A percentile compares a stretch with the other conserved stretches of the same genome.
These are phyloP conservation scores for Telenomus remus DNA, from an alignment of 1,140 invertebrate species.

Conservation along the genomic window DNA sequence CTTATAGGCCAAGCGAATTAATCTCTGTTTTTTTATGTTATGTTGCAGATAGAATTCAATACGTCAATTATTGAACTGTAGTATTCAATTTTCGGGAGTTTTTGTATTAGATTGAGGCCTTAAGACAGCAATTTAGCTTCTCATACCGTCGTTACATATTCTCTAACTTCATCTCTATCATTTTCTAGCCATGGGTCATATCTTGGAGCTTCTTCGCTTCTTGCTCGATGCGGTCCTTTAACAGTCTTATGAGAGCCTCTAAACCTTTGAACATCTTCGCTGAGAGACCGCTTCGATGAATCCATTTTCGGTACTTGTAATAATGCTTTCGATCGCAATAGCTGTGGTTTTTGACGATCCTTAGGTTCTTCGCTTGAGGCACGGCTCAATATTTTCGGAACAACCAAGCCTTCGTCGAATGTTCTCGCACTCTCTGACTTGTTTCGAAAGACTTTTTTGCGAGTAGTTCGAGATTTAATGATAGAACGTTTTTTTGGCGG, in stretches of 20 bases:
- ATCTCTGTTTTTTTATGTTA: constrained; percentile 10
- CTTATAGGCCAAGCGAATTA: constrained; percentile 40
- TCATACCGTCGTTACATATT: constrained; percentile 73
- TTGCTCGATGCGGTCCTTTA: constrained; percentile 64
- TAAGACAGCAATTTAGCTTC: no score
- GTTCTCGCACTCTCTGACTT: constrained; percentile 51
- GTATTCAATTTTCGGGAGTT: not conserved
- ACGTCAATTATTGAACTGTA: constrained; percentile 13
- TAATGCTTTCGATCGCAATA: constrained; percentile 68
- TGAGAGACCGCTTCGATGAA: constrained; percentile 68
- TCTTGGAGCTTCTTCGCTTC: constrained; percentile 69
- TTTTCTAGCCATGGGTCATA: constrained; percentile 64
- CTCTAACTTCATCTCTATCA: constrained; percentile 63
- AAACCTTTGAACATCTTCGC: constrained; percentile 69
- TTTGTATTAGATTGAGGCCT: no score
- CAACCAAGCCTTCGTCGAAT: constrained; percentile 28
- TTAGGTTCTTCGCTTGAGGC: constrained; percentile 67
- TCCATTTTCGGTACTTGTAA: constrained; percentile 66
- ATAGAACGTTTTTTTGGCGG: constrained; percentile 53
- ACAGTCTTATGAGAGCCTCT: constrained; percentile 45
- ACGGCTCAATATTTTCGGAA: constrained; percentile 49
- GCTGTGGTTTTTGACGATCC: constrained; percentile 63
- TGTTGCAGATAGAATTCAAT: constrained; percentile 12
- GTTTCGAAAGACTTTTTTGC: constrained; percentile 41
- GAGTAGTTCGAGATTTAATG: constrained; percentile 38